Evolutionary conservation across 1,140 invertebrate genomes (phyloP).

Genomic region (Carcinoscorpius rotundicauda): DNA sequence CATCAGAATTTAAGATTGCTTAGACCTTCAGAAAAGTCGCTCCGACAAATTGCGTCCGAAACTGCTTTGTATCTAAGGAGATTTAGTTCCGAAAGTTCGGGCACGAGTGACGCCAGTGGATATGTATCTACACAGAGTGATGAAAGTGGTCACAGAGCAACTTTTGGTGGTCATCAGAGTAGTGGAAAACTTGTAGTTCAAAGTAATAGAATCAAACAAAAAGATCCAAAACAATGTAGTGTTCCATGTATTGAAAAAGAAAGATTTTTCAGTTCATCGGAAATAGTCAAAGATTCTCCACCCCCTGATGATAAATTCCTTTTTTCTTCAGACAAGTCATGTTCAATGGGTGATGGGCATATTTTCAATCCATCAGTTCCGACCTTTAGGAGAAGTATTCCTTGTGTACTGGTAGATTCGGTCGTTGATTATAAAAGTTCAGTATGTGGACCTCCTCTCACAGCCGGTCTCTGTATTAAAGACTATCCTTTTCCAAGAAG

Average conservation of each 20-base stretch:
- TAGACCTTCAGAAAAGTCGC: not conserved
- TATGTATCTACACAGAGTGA: constrained; percentile 1
- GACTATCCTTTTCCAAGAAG: constrained; percentile 1
- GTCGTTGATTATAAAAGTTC: constrained; percentile 4
- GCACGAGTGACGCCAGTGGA: constrained; percentile 22
- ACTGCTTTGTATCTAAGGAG: constrained; percentile 12
- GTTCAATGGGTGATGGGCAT: not conserved
- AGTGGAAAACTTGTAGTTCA: no score
- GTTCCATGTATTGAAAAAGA: no score
- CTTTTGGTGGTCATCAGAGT: no score
- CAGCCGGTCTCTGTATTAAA: no score
- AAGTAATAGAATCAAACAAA: no score
- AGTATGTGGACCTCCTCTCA: no score
- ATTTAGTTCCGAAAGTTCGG: constrained; percentile 26
- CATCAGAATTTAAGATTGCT: not conserved
- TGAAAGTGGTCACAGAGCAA: not conserved
- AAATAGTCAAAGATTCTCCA: constrained; percentile 8
- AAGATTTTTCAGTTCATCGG: no score
- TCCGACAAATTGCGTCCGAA: constrained; percentile 13
- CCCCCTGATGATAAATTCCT: constrained; percentile 9
- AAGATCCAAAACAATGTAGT: no score
- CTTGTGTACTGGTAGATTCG: constrained; percentile 16
- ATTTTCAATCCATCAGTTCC: no score
- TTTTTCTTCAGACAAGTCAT: not conserved
- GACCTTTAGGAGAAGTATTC: constrained; percentile 13